Conservation (phyloP, 2,113 vertebrate genomes). For the Corvus hawaiiensis region DNA sequence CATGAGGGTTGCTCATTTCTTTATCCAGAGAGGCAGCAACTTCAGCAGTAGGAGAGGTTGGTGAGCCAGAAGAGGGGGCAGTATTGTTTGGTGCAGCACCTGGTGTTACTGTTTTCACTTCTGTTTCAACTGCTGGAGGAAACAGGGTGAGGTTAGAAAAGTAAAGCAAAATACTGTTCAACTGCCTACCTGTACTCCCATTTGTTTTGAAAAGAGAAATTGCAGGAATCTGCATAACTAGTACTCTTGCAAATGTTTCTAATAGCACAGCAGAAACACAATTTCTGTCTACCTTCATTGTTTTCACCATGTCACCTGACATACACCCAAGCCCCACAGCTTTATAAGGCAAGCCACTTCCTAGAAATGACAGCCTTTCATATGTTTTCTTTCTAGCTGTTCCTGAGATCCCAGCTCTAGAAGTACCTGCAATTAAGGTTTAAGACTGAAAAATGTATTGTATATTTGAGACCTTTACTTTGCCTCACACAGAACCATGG, state of each 20-base stretch:
- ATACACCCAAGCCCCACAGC: neutral
- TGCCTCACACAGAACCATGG: neutral
- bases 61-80: constrained; percentile 75
- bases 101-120: constrained; percentile 71
- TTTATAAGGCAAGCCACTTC: neutral
- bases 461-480: neutral
- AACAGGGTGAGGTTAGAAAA: constrained; percentile 35
- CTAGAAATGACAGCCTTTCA: neutral
- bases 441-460: neutral
- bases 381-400: neutral
- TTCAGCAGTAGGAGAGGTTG: constrained; percentile 82
- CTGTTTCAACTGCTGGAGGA: constrained; percentile 77
- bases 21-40: constrained; percentile 73
- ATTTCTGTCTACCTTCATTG: neutral
- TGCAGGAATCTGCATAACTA: neutral
- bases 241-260: neutral
- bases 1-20: constrained; percentile 81
- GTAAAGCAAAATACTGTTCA: neutral
- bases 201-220: neutral
- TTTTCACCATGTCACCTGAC: neutral
- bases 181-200: neutral
- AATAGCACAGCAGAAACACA: neutral
- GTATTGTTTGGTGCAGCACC: constrained; percentile 61
- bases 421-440: neutral
- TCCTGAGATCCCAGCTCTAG: neutral